Evolutionary conservation across 2,888 invertebrate species (phyloP).

Genomic region (Amiota mariae): DNA sequence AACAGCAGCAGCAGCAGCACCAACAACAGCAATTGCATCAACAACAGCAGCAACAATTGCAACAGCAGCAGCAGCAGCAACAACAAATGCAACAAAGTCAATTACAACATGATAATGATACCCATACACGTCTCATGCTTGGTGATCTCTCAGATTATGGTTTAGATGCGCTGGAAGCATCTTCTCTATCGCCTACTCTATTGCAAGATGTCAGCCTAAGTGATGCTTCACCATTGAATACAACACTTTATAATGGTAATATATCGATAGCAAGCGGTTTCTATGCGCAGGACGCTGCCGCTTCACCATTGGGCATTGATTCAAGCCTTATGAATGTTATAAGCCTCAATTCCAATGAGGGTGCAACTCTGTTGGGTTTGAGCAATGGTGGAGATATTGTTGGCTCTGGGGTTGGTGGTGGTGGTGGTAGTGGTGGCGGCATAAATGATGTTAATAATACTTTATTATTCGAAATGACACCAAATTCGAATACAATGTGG

Average conservation of each 20-base stretch:
- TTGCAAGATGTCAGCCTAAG: slow-evolving; percentile 71
- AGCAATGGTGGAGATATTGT: slow-evolving; percentile 37
- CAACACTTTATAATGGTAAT: slow-evolving; percentile 55
- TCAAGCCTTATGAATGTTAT: slow-evolving; percentile 36
- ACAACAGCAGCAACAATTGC: slow-evolving; percentile 45
- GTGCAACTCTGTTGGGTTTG: slow-evolving; percentile 28
- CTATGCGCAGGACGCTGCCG: slow-evolving; percentile 57
- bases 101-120: slow-evolving; percentile 22
- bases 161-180: slow-evolving; percentile 70
- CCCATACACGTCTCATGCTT: slow-evolving; percentile 43
- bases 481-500: slow-evolving; percentile 73
- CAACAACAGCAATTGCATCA: slow-evolving; percentile 46
- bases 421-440: slow-evolving; percentile 37
- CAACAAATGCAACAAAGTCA: slow-evolving; percentile 51
- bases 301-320: slow-evolving; percentile 39
- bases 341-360: slow-evolving; percentile 49
- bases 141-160: slow-evolving; percentile 72
- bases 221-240: slow-evolving; percentile 64
- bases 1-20: slow-evolving; percentile 49
- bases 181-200: slow-evolving; percentile 71
- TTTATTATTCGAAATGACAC: slow-evolving; percentile 63
- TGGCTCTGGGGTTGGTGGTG: slow-evolving; percentile 49
- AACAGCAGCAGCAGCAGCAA: slow-evolving; percentile 60
- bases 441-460: slow-evolving; percentile 49
- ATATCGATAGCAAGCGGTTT: slow-evolving; percentile 47